Conservation (phyloP, 2,888 invertebrate genomes). For the Unio pictorum region DNA sequence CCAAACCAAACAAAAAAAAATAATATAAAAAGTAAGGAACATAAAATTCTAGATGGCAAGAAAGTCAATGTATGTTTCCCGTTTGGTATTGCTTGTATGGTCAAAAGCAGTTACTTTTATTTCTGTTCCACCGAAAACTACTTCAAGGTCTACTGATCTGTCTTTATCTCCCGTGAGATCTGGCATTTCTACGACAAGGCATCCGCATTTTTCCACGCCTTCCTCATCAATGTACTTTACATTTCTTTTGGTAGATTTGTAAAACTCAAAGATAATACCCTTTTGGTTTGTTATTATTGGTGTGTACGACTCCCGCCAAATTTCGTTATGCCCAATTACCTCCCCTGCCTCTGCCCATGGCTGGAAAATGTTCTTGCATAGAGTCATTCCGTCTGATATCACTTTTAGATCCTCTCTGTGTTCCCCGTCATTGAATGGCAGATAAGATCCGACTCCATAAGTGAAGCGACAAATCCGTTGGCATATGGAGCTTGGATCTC, state of each 20-base stretch:
- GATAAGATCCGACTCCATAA: slow-evolving; percentile 63
- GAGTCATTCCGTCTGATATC: slow-evolving; percentile 58
- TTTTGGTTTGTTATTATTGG: slow-evolving; percentile 65
- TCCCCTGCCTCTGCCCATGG: slow-evolving; percentile 63
- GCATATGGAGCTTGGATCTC: slow-evolving; percentile 63
- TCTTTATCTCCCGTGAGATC: slow-evolving; percentile 62
- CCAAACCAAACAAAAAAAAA: no score
- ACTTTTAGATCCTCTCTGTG: slow-evolving; percentile 62
- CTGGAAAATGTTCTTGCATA: slow-evolving; percentile 62
- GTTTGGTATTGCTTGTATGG: slow-evolving; percentile 58
- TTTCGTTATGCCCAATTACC: slow-evolving; percentile 63
- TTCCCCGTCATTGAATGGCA: slow-evolving; percentile 58
- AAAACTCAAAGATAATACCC: slow-evolving; percentile 66
- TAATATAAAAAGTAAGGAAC: no score
- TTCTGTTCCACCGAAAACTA: slow-evolving; percentile 64
- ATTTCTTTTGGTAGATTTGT: slow-evolving; percentile 49
- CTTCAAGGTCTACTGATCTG: slow-evolving; percentile 64
- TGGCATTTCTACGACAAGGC: slow-evolving; percentile 63
- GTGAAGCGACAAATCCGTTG: slow-evolving; percentile 64
- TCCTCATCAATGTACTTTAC: slow-evolving; percentile 62
- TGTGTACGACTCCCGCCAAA: slow-evolving; percentile 65
- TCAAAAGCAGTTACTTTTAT: slow-evolving; percentile 63
- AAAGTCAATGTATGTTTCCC: slow-evolving; percentile 64
- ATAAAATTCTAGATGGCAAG: slow-evolving; percentile 23
- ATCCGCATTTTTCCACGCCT: slow-evolving; percentile 63